Percentiles rank a stretch among this genome's conserved stretches.
These are phyloP conservation scores for Apaloderma vittatum DNA, from an alignment of 2,113 vertebrate species.

Conservation along the genomic window DNA sequence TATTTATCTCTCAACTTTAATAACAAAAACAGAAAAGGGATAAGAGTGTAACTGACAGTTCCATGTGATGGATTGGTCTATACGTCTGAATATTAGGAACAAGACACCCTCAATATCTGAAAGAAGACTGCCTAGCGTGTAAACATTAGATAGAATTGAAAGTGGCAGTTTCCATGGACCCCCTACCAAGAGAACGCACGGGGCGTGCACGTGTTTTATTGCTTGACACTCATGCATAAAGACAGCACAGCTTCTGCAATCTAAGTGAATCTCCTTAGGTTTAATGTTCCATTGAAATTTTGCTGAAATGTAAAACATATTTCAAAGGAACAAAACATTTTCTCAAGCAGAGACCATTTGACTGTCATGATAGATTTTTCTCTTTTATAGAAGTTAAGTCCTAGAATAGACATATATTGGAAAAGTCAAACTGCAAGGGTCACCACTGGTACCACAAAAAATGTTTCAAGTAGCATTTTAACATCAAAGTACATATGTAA, in stretches of 20 bases:
- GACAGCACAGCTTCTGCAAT: conserved; percentile 37
- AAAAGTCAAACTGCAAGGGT: conserved; percentile 6
- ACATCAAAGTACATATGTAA: background rate
- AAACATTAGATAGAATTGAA: conserved; percentile 61
- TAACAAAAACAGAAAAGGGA: conserved; percentile 20
- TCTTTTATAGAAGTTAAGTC: conserved; percentile 37
- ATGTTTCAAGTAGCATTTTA: background rate
- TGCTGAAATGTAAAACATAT: conserved; percentile 65
- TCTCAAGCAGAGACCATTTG: conserved; percentile 53
- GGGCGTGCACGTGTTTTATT: conserved; percentile 1
- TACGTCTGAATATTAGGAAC: background rate
- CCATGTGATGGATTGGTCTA: conserved; percentile 47
- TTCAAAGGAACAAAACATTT: conserved; percentile 67
- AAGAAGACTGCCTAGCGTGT: conserved; percentile 41
- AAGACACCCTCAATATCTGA: conserved; percentile 8
- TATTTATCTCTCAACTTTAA: conserved; percentile 58
- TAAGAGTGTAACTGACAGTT: conserved; percentile 41
- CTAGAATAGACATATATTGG: conserved; percentile 21
- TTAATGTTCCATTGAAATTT: conserved; percentile 71
- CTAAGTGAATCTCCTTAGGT: conserved; percentile 50
- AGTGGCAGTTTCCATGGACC: background rate
- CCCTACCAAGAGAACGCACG: conserved; percentile 2
- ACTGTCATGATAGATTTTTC: conserved; percentile 55
- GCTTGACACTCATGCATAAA: conserved; percentile 54
- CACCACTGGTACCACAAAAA: background rate